These are phyloP conservation scores for Reticulitermes lucifugus DNA, from an alignment of 2,888 invertebrate genomes.

Conservation along the genomic window DNA sequence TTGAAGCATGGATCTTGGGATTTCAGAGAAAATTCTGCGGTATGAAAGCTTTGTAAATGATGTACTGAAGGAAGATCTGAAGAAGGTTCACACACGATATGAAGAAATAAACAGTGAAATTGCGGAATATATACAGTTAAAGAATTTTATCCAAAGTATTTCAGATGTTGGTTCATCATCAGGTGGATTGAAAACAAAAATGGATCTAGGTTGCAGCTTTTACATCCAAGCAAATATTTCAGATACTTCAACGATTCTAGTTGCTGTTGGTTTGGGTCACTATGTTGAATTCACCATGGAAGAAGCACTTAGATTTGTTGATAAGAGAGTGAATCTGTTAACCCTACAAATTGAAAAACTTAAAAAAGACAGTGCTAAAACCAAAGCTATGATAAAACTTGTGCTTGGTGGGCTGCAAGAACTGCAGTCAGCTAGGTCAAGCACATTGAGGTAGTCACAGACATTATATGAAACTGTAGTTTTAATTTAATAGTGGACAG, in stretches of 20 bases:
- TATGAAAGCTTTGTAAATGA: conserved; percentile 85
- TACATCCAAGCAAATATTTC: conserved; percentile 82
- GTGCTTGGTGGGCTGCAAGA: conserved; percentile 77
- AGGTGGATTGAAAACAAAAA: conserved; percentile 73
- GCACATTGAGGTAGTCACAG: not conserved
- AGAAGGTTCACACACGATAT: conserved; percentile 69
- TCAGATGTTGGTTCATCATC: conserved; percentile 68
- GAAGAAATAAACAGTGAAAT: conserved; percentile 75
- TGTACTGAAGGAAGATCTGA: conserved; percentile 78
- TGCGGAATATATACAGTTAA: conserved; percentile 79
- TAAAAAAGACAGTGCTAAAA: conserved; percentile 74
- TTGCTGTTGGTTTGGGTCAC: conserved; percentile 81
- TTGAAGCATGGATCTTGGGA: conserved; percentile 36
- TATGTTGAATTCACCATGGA: conserved; percentile 78
- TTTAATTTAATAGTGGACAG: not conserved
- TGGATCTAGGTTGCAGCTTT: conserved; percentile 87
- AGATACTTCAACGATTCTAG: conserved; percentile 74
- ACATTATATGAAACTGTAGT: not conserved
- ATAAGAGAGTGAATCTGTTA: conserved; percentile 75
- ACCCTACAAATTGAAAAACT: conserved; percentile 73
- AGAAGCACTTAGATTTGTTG: conserved; percentile 79
- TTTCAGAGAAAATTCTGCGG: conserved; percentile 62
- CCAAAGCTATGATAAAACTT: conserved; percentile 83
- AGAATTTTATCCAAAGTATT: conserved; percentile 76
- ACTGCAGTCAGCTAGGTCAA: conserved; percentile 61